A percentile compares a stretch with the other conserved stretches of the same genome.
These are phyloP conservation scores for Erythrocercus mccallii DNA, from an alignment of 2,113 vertebrate genomes.

Conservation along the genomic window DNA sequence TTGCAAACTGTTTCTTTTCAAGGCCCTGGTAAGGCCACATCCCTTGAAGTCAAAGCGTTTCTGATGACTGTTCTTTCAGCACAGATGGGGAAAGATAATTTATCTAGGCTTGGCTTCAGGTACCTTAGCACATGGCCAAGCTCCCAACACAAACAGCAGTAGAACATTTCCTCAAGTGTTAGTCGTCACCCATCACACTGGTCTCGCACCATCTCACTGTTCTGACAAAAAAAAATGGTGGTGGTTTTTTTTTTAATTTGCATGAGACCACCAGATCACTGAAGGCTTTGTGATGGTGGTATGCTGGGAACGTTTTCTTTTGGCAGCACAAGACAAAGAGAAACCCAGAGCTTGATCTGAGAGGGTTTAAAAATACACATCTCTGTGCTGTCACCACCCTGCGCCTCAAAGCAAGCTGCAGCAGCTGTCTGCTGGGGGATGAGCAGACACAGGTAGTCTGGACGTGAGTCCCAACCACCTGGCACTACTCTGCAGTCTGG, in stretches of 20 bases:
- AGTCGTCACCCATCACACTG: fast-evolving
- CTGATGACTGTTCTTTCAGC: neutral
- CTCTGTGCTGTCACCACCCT: neutral
- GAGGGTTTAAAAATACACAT: neutral
- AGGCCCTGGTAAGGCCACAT: neutral
- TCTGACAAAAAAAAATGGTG: neutral
- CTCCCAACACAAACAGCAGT: neutral
- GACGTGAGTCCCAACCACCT: neutral
- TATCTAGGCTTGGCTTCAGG: neutral
- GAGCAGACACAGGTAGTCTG: neutral
- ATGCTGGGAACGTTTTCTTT: fast-evolving
- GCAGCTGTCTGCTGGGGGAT: neutral
- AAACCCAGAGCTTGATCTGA: neutral
- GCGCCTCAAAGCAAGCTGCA: neutral
- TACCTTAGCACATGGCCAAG: neutral
- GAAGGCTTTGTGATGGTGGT: neutral
- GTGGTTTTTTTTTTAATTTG: neutral
- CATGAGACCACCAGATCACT: neutral
- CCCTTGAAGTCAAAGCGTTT: neutral
- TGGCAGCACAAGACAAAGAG: neutral
- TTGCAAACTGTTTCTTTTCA: neutral
- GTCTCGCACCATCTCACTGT: neutral
- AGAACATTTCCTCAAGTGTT: neutral
- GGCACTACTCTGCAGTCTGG: neutral
- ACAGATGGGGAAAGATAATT: neutral